Evolutionary conservation across 2,113 vertebrate genomes (phyloP).

Genomic region (Tor tambroides): DNA sequence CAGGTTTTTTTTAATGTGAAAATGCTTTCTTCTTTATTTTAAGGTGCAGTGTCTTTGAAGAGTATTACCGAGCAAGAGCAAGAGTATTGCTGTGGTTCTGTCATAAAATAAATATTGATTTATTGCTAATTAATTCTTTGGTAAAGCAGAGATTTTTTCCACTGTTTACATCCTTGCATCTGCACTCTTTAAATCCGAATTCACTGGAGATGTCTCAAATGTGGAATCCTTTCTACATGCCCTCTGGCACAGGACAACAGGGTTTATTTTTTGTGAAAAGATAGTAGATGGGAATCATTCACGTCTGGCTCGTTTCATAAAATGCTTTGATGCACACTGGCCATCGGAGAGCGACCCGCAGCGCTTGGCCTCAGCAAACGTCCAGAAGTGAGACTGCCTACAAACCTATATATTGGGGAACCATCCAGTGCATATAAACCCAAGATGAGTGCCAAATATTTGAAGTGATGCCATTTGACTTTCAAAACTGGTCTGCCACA

Average conservation of each 20-base stretch:
- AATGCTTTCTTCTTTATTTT: background rate
- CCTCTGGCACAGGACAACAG: constrained; percentile 18
- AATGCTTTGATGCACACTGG: constrained; percentile 10
- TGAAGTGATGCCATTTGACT: constrained; percentile 21
- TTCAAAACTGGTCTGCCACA: constrained; percentile 25
- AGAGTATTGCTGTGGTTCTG: background rate
- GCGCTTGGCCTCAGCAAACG: background rate
- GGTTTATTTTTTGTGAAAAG: background rate
- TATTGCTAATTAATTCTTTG: background rate
- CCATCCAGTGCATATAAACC: constrained; percentile 8
- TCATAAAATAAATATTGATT: background rate
- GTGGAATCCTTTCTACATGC: background rate
- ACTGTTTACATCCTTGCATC: background rate
- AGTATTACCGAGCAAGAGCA: background rate
- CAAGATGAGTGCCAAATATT: constrained; percentile 5
- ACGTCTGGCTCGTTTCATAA: background rate
- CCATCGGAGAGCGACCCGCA: background rate
- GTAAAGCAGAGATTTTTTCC: background rate
- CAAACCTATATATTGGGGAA: background rate
- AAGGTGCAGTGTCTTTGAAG: background rate
- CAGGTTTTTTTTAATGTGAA: background rate
- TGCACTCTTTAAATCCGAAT: background rate
- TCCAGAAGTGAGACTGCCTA: background rate
- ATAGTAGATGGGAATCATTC: background rate
- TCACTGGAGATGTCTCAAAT: background rate